Conservation (phyloP, 2,888 invertebrate species). For the Tortrix viridana region DNA sequence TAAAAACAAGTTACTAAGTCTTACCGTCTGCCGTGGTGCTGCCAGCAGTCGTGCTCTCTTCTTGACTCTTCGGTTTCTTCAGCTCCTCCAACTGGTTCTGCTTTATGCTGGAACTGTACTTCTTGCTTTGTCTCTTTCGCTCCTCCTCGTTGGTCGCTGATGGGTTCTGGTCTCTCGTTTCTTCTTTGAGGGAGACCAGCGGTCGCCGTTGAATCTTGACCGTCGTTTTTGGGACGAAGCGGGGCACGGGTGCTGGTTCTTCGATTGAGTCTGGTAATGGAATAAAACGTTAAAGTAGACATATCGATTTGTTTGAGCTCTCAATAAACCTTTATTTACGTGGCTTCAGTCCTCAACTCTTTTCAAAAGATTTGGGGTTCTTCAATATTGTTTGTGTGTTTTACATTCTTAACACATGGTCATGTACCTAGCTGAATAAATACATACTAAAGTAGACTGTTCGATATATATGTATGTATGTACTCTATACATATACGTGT, state of each 20-base stretch:
- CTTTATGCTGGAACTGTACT: slow-evolving; percentile 73
- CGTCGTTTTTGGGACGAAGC: slow-evolving; percentile 47
- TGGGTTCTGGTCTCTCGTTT: slow-evolving; percentile 65
- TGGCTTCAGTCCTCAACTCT: too few species aligned
- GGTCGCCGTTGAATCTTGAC: slow-evolving; percentile 68
- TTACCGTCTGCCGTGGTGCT: slow-evolving; percentile 61
- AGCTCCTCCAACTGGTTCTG: slow-evolving; percentile 72
- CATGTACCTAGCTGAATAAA: too few species aligned
- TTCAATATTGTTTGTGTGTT: too few species aligned
- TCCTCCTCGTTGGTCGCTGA: slow-evolving; percentile 77
- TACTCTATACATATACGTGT: not conserved
- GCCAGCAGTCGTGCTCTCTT: slow-evolving; percentile 60
- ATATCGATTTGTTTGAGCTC: too few species aligned
- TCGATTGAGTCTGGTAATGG: slow-evolving; percentile 62
- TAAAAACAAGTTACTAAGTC: not conserved
- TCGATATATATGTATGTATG: not conserved
- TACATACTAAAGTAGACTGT: too few species aligned
- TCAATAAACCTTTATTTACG: too few species aligned
- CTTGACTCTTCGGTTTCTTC: slow-evolving; percentile 55
- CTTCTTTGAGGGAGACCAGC: slow-evolving; percentile 63
- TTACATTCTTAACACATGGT: too few species aligned
- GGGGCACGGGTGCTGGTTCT: slow-evolving; percentile 61
- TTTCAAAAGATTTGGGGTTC: too few species aligned
- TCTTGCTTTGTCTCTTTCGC: slow-evolving; percentile 76
- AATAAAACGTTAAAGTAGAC: too few species aligned